A percentile compares a stretch with the other conserved stretches of the same genome.
phyloP scores from a whole-genome alignment of 2,888 invertebrate genomes.

The Harpalus rufipes region DNA sequence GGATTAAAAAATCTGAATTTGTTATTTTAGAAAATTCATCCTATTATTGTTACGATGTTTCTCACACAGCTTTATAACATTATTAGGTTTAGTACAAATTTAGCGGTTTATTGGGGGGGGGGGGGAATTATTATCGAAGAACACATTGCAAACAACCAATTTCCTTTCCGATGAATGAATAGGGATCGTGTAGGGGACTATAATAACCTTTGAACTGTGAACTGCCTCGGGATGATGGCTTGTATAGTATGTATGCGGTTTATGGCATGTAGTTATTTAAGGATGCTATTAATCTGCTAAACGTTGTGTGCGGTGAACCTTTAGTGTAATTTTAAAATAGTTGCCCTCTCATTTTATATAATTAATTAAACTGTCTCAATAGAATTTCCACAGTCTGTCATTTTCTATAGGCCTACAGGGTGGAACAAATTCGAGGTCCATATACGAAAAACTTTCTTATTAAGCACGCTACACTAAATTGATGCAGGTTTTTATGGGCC shows the following conservation, averaged over 20 bases:
- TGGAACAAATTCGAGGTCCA: too few relatives aligned
- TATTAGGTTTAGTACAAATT: not conserved
- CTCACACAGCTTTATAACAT: not conserved
- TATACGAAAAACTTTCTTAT: too few relatives aligned
- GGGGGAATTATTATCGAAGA: not conserved
- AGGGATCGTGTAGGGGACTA: not conserved
- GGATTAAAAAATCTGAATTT: too few relatives aligned
- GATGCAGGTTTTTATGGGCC: too few relatives aligned
- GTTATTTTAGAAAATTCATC: too few relatives aligned
- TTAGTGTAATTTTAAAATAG: constrained; percentile 26
- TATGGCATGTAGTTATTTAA: not conserved
- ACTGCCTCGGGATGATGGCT: not conserved
- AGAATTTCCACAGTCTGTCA: too few relatives aligned
- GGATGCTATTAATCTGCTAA: constrained; percentile 23
- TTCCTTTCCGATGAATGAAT: not conserved
- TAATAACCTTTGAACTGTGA: not conserved
- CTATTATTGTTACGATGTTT: not conserved
- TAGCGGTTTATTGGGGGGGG: not conserved
- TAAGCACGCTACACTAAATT: too few relatives aligned
- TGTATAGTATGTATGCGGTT: not conserved
- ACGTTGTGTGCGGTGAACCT: not conserved
- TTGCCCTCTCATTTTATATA: not conserved
- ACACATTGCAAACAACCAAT: not conserved
- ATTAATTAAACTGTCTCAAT: not conserved
- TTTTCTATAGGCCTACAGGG: too few relatives aligned